phyloP scores from a whole-genome alignment of 2,113 vertebrate species.

The Rhinopomastus cyanomelas region DNA sequence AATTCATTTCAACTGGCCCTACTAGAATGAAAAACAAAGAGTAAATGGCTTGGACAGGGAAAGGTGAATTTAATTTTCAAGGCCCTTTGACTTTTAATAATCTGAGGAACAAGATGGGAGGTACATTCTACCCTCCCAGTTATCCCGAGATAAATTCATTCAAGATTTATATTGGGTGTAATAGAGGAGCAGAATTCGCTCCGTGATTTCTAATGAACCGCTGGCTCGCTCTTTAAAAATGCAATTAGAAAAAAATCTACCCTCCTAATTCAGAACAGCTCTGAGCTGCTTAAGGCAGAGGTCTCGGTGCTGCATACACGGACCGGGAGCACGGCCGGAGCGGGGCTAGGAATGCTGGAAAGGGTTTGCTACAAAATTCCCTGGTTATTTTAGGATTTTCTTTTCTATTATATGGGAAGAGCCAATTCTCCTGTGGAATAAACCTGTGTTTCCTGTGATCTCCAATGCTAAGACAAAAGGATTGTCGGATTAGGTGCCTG shows the following conservation, averaged over 20 bases:
- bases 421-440: background rate
- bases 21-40: conserved; percentile 21
- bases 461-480: background rate
- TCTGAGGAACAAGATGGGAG: conserved; percentile 54
- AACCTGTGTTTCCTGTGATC: background rate
- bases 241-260: conserved; percentile 62
- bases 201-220: conserved; percentile 55
- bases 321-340: background rate
- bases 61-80: conserved; percentile 63
- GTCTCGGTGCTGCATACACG: background rate
- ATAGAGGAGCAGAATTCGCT: conserved; percentile 64
- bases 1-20: conserved; percentile 51
- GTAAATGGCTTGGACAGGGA: conserved; percentile 6
- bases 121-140: conserved; percentile 40
- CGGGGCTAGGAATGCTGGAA: background rate
- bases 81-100: conserved; percentile 58
- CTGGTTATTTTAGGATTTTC: background rate
- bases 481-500: conserved; percentile 12
- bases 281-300: conserved; percentile 39
- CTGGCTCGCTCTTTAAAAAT: conserved; percentile 57
- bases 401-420: background rate
- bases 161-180: conserved; percentile 64
- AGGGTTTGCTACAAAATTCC: background rate
- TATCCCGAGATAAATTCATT: conserved; percentile 55
- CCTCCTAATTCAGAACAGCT: conserved; percentile 64